These are phyloP conservation scores for Archocentrus centrarchus DNA, from an alignment of 2,113 vertebrate species.

Conservation along the genomic window DNA sequence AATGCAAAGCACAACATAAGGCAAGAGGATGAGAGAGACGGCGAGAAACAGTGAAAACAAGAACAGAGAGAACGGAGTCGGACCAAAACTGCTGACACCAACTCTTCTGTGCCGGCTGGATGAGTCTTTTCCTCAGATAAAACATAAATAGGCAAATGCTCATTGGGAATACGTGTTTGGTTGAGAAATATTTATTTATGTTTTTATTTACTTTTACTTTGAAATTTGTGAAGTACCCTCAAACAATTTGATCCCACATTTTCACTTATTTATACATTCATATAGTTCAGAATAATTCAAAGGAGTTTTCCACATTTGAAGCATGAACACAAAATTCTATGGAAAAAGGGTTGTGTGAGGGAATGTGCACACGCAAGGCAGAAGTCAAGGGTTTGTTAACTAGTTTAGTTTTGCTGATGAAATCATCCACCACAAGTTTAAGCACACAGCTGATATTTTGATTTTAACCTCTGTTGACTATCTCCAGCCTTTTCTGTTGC, in stretches of 20 bases:
- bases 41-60: slow-evolving; percentile 59
- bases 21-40: slow-evolving; percentile 55
- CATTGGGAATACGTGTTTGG: slow-evolving; percentile 67
- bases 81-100: slow-evolving; percentile 72
- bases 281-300: background rate
- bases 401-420: slow-evolving; percentile 66
- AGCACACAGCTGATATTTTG: slow-evolving; percentile 55
- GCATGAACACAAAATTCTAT: background rate
- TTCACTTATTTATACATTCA: background rate
- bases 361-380: background rate
- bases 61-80: slow-evolving; percentile 52
- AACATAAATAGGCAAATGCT: slow-evolving; percentile 76
- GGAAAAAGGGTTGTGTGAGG: background rate
- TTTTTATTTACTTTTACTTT: slow-evolving; percentile 56
- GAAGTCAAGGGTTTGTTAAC: slow-evolving; percentile 24
- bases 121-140: slow-evolving; percentile 68
- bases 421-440: slow-evolving; percentile 43
- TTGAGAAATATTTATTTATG: slow-evolving; percentile 59
- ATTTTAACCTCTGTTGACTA: slow-evolving; percentile 70
- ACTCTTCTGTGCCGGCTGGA: slow-evolving; percentile 61
- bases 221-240: slow-evolving; percentile 16
- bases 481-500: slow-evolving; percentile 49
- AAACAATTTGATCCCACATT: slow-evolving; percentile 1
- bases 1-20: slow-evolving; percentile 61
- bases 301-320: background rate